Conservation (phyloP, 1,140 invertebrate genomes). For the Muscidifurax raptorellus region DNA sequence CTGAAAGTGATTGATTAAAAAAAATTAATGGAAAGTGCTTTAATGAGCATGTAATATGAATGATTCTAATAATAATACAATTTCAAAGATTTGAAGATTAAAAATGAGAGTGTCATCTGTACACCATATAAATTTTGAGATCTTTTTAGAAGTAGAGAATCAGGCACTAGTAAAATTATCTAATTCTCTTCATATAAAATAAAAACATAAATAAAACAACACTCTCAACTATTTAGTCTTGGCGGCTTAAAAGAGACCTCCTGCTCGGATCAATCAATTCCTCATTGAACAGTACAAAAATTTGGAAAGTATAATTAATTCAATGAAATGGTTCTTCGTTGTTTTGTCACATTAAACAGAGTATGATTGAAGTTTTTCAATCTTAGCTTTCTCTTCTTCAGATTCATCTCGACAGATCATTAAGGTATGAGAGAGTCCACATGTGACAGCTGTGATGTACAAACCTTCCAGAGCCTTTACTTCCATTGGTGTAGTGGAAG, state of each 20-base stretch:
- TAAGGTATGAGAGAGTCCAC: slow-evolving; percentile 90
- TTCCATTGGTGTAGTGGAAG: slow-evolving; percentile 91
- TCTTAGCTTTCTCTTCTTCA: slow-evolving; percentile 80
- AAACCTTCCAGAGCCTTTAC: slow-evolving; percentile 88
- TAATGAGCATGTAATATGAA: slow-evolving; percentile 1
- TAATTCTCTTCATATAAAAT: slow-evolving; percentile 5
- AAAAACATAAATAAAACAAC: slow-evolving; percentile 12
- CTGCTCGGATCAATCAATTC: slow-evolving; percentile 34
- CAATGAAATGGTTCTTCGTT: slow-evolving; percentile 31
- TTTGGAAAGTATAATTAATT: slow-evolving; percentile 34
- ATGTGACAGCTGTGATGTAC: slow-evolving; percentile 86
- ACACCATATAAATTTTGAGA: slow-evolving; percentile 24
- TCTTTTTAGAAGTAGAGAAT: slow-evolving; percentile 11
- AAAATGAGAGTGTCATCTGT: slow-evolving; percentile 5
- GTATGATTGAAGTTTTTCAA: slow-evolving; percentile 80
- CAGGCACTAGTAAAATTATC: slow-evolving; percentile 19
- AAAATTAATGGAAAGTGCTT: slow-evolving; percentile 37
- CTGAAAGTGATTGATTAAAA: background rate
- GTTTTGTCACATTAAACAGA: slow-evolving; percentile 65
- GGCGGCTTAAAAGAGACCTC: slow-evolving; percentile 25
- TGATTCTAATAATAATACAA: slow-evolving; percentile 9
- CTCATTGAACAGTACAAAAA: slow-evolving; percentile 43
- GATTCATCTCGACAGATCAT: slow-evolving; percentile 82
- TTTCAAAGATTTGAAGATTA: background rate
- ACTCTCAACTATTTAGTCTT: background rate